Percentiles rank a stretch among this genome's conserved stretches.
Conservation (phyloP, 2,113 vertebrate genomes). For the Macrotus californicus region DNA sequence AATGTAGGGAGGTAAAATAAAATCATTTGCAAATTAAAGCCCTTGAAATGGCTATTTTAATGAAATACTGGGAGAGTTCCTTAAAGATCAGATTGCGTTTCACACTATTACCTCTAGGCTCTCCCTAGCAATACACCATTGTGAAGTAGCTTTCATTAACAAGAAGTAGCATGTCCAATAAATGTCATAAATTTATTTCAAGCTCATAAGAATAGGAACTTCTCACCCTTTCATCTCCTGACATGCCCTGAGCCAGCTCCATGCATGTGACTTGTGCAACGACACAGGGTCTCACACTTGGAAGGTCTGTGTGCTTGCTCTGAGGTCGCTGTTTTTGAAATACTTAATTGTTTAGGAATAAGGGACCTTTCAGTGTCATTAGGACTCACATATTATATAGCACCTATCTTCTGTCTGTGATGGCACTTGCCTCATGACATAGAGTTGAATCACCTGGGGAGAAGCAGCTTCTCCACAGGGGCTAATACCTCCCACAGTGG, state of each 20-base stretch:
- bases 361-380: background rate
- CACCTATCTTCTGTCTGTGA: background rate
- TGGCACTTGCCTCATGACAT: background rate
- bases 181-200: slow-evolving; percentile 26
- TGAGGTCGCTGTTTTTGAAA: background rate
- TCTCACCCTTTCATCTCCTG: background rate
- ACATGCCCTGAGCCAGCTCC: background rate
- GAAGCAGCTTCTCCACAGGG: background rate
- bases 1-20: slow-evolving; percentile 33
- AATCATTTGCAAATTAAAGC: slow-evolving; percentile 45
- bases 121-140: slow-evolving; percentile 13
- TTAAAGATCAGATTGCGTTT: slow-evolving; percentile 55
- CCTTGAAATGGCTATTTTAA: slow-evolving; percentile 39
- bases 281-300: background rate
- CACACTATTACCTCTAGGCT: background rate
- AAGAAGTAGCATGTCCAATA: slow-evolving; percentile 16
- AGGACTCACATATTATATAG: background rate
- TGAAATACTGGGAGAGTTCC: slow-evolving; percentile 19
- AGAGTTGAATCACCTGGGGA: background rate
- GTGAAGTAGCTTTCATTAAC: slow-evolving; percentile 41
- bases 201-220: background rate
- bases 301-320: background rate
- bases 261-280: background rate
- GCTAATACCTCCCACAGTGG: background rate
- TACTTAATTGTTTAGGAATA: background rate